A percentile compares a stretch with the other conserved stretches of the same genome.
Conservation (phyloP, 2,888 invertebrate species). For the Biston betularia region DNA sequence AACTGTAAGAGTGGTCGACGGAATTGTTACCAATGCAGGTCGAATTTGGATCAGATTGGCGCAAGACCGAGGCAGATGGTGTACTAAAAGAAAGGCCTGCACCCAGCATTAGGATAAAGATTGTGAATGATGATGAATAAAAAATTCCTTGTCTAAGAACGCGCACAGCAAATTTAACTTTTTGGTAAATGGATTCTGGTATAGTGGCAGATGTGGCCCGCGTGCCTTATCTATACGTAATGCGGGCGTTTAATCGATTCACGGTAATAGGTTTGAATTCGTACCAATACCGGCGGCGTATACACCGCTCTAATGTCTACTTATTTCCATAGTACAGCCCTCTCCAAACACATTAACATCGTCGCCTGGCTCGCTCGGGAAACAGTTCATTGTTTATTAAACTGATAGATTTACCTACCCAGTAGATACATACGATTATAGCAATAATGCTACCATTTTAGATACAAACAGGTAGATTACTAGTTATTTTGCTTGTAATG, state of each 20-base stretch:
- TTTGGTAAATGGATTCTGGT: conserved; percentile 5
- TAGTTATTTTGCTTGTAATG: no score
- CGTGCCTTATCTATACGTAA: conserved; percentile 28
- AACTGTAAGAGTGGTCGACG: no score
- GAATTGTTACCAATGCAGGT: no score
- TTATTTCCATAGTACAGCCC: conserved; percentile 14
- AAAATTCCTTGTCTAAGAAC: conserved; percentile 1
- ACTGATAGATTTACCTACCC: background rate
- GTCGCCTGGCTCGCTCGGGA: conserved; percentile 5
- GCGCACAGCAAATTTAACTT: conserved; percentile 3
- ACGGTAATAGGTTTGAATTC: conserved; percentile 13
- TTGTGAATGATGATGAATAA: no score
- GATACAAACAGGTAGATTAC: no score
- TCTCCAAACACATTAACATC: conserved; percentile 24
- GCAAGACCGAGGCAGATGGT: no score
- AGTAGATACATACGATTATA: background rate
- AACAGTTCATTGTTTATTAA: conserved; percentile 16
- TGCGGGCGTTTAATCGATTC: conserved; percentile 31
- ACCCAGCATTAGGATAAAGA: no score
- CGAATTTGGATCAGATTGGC: background rate
- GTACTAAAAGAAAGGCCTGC: no score
- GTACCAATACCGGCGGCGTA: conserved; percentile 13
- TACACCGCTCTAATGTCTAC: conserved; percentile 4
- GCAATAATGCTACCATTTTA: no score
- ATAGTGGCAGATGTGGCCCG: conserved; percentile 22